phyloP scores from a whole-genome alignment of 2,888 invertebrate genomes.

The Diachrysia chrysitis region DNA sequence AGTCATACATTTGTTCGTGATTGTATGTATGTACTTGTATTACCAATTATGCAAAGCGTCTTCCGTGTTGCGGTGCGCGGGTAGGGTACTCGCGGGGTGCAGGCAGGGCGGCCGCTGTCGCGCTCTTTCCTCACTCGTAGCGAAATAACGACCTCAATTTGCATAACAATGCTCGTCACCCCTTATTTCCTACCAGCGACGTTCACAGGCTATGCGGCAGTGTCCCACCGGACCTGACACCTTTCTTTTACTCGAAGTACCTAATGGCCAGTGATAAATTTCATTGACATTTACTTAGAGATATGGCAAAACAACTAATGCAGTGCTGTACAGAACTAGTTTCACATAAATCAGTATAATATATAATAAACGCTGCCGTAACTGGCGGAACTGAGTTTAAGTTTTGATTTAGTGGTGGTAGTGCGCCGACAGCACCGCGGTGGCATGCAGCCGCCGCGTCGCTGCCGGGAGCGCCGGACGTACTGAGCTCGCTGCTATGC shows the following conservation, averaged over 20 bases:
- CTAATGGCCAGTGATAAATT: constrained; percentile 68
- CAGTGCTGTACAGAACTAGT: constrained; percentile 30
- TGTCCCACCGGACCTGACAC: constrained; percentile 84
- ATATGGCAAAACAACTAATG: constrained; percentile 40
- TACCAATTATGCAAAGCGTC: constrained; percentile 88
- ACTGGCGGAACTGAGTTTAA: constrained; percentile 56
- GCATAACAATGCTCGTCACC: constrained; percentile 89
- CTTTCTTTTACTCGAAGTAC: constrained; percentile 77
- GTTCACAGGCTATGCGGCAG: constrained; percentile 81
- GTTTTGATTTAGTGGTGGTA: constrained; percentile 73
- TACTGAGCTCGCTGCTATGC: constrained; percentile 53
- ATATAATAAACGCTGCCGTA: constrained; percentile 51
- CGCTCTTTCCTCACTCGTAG: constrained; percentile 88
- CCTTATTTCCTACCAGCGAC: constrained; percentile 86
- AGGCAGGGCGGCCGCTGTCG: constrained; percentile 79
- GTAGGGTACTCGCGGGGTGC: constrained; percentile 65
- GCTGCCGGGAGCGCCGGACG: constrained; percentile 31
- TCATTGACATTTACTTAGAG: constrained; percentile 44
- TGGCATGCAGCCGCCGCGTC: constrained; percentile 41
- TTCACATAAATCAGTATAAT: constrained; percentile 48
- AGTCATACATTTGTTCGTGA: constrained; percentile 60
- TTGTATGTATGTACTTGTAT: constrained; percentile 77
- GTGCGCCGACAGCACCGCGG: constrained; percentile 56
- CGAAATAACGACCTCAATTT: constrained; percentile 89
- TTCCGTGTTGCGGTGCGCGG: constrained; percentile 82